Evolutionary conservation across 2,113 vertebrate species (phyloP).

Genomic region (Odontophorus gujanensis): DNA sequence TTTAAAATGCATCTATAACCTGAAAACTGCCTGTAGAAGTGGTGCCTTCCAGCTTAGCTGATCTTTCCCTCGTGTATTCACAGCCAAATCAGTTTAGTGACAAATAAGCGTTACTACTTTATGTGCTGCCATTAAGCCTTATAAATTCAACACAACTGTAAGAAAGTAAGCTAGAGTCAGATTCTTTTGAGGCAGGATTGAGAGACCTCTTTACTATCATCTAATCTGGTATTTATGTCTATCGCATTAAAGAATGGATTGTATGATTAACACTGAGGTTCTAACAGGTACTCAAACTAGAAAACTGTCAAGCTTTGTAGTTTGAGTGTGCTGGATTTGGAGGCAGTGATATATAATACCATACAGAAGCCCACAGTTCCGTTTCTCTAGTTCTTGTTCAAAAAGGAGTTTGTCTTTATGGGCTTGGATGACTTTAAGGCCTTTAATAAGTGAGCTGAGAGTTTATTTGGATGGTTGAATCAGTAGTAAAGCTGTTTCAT

Average conservation of each 20-base stretch:
- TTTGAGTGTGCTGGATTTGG: neutral
- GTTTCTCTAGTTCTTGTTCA: neutral
- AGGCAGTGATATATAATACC: neutral
- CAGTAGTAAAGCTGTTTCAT: neutral
- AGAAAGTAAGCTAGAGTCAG: slow-evolving; percentile 4
- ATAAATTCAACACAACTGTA: neutral
- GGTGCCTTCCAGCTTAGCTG: neutral
- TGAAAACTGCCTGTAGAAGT: neutral
- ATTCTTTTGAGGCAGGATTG: slow-evolving; percentile 15
- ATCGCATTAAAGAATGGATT: neutral
- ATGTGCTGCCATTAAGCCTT: neutral
- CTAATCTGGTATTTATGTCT: slow-evolving; percentile 15
- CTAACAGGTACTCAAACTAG: neutral
- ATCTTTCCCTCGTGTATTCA: neutral
- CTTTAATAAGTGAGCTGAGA: neutral
- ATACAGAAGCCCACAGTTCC: neutral
- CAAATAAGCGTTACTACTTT: slow-evolving; percentile 18
- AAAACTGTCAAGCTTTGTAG: neutral
- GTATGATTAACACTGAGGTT: neutral
- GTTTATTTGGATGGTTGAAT: neutral
- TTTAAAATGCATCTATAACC: slow-evolving; percentile 16
- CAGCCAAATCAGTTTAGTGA: slow-evolving; percentile 27
- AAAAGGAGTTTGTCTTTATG: neutral
- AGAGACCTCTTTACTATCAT: slow-evolving; percentile 15
- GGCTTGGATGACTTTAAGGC: neutral